Conservation (phyloP, 2,113 vertebrate genomes). For the Perognathus longimembris region DNA sequence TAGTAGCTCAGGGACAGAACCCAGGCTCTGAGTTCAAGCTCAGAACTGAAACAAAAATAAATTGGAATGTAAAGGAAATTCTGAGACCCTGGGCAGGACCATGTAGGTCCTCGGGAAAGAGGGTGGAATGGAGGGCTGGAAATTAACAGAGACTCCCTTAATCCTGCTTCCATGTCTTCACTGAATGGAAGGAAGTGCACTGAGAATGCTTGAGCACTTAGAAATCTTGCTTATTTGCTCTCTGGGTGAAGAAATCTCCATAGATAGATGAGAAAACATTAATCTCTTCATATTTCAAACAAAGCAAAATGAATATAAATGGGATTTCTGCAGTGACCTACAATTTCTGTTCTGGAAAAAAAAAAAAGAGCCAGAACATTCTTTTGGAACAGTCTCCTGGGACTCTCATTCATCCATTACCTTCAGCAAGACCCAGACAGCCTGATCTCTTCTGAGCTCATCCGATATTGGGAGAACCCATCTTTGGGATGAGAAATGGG, state of each 20-base stretch:
- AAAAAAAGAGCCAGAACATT: not conserved
- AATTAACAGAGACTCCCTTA: not conserved
- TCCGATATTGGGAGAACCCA: not conserved
- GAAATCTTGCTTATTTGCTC: too few species aligned
- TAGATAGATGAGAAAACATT: not conserved
- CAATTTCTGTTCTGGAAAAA: not conserved
- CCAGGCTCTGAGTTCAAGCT: too few species aligned
- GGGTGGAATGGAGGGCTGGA: not conserved
- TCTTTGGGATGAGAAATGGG: not conserved
- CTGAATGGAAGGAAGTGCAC: not conserved
- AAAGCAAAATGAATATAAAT: not conserved
- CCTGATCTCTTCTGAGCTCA: too few species aligned
- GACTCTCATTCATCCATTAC: too few species aligned
- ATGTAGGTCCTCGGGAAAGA: not conserved
- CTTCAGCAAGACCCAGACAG: not conserved
- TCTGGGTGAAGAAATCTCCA: not conserved
- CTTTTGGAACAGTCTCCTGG: not conserved
- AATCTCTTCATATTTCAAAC: not conserved
- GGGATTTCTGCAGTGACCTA: too few species aligned
- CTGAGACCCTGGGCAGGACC: not conserved
- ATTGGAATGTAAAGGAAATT: not conserved
- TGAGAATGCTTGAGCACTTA: not conserved
- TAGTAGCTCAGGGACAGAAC: too few species aligned
- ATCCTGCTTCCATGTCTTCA: accelerated
- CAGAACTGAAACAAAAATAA: not conserved